Evolutionary conservation across 2,113 vertebrate species (phyloP).

Genomic region (Xiphophorus maculatus): DNA sequence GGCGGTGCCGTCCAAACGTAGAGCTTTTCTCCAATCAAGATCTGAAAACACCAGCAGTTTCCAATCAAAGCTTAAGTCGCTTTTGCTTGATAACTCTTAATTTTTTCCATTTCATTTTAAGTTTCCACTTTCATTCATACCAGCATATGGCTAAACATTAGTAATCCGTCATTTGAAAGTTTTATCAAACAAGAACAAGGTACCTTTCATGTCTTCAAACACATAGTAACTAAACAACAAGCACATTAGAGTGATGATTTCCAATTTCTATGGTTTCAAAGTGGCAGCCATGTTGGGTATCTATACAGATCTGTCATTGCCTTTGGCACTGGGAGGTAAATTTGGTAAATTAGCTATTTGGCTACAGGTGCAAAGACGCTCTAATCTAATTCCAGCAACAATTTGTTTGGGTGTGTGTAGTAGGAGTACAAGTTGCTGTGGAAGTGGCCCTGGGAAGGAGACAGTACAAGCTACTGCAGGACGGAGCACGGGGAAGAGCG

Average conservation of each 20-base stretch:
- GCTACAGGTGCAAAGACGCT: not conserved
- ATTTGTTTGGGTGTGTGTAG: constrained; percentile 2
- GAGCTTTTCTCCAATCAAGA: too few relatives aligned
- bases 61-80: not conserved
- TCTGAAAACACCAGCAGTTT: too few relatives aligned
- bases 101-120: not conserved
- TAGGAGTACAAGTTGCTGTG: constrained; percentile 49
- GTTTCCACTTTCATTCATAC: not conserved
- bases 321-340: not conserved
- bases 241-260: not conserved
- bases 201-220: not conserved
- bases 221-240: not conserved
- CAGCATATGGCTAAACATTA: not conserved
- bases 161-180: not conserved
- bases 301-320: not conserved
- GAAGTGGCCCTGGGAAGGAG: constrained; percentile 47
- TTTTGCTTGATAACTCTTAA: not conserved
- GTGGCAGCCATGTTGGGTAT: not conserved
- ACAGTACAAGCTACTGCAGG: constrained; percentile 48
- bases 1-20: too few relatives aligned
- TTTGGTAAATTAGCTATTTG: not conserved
- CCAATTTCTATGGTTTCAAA: not conserved
- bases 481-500: constrained; percentile 64
- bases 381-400: not conserved
- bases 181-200: not conserved